phyloP scores from a whole-genome alignment of 2,797 vertebrate genomes.

The Notamacropus eugenii region DNA sequence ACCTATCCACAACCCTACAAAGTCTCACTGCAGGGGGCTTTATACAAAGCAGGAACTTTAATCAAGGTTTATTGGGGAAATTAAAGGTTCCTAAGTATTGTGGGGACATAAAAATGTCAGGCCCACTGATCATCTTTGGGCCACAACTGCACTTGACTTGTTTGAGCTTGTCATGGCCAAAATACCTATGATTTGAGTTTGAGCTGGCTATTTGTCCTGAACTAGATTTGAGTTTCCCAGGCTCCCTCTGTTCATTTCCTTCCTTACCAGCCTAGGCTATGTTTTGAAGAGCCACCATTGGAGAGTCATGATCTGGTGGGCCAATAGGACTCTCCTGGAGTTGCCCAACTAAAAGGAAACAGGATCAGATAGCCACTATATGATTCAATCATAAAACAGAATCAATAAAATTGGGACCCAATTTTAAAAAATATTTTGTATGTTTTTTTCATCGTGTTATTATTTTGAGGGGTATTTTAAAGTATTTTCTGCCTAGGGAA shows the following conservation, averaged over 20 bases:
- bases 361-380: neutral
- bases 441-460: neutral
- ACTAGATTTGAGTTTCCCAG: neutral
- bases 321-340: neutral
- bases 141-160: neutral
- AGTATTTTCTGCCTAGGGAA: neutral
- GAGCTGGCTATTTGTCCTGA: neutral
- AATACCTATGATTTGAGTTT: neutral
- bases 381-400: neutral
- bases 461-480: neutral
- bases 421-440: neutral
- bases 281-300: neutral
- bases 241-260: neutral
- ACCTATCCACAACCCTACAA: neutral
- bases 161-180: neutral
- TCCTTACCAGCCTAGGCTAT: neutral
- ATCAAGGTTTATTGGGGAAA: neutral
- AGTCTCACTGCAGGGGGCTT: neutral
- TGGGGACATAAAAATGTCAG: neutral
- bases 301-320: neutral
- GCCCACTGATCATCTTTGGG: neutral
- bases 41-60: neutral
- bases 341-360: neutral
- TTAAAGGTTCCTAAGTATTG: neutral
- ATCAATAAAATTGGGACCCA: neutral